Percentiles rank a stretch among this genome's conserved stretches.
phyloP scores from a whole-genome alignment of 2,113 vertebrate species.

The Eublepharis macularius region DNA sequence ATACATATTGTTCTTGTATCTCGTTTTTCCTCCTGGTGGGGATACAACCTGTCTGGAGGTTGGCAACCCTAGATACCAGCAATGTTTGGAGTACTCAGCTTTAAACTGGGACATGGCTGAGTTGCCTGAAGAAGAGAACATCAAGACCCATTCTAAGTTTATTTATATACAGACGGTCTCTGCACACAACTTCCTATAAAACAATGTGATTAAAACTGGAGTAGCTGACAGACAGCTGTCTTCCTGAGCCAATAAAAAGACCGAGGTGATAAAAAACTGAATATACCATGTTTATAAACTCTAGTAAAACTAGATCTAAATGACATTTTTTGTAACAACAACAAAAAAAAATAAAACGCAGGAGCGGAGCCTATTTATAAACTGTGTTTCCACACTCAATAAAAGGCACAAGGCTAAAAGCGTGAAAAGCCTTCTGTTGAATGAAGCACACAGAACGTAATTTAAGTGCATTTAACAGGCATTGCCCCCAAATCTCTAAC shows the following conservation, averaged over 20 bases:
- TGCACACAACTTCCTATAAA: constrained; percentile 27
- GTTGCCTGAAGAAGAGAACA: neutral
- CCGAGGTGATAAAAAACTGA: constrained; percentile 38
- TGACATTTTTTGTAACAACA: constrained; percentile 16
- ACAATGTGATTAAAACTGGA: constrained; percentile 39
- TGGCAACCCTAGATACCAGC: no score
- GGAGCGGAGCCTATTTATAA: constrained; percentile 53
- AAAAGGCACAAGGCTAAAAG: constrained; percentile 59
- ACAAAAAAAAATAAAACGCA: neutral
- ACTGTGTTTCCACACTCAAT: constrained; percentile 51
- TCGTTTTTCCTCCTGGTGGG: no score
- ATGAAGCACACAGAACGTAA: constrained; percentile 53
- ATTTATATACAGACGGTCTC: constrained; percentile 48
- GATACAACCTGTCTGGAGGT: no score
- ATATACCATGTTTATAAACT: constrained; percentile 58
- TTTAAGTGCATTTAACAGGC: constrained; percentile 53
- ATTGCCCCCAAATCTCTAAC: constrained; percentile 28
- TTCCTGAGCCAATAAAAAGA: constrained; percentile 53
- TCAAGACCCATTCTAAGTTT: neutral
- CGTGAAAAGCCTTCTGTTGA: constrained; percentile 51
- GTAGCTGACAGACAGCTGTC: constrained; percentile 59
- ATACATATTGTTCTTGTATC: no score
- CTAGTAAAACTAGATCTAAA: constrained; percentile 57
- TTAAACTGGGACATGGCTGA: neutral
- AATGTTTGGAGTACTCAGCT: neutral